Percentiles rank a stretch among this genome's conserved stretches.
These are phyloP conservation scores for Drosophila setifemur DNA, from an alignment of 1,140 invertebrate species.

Conservation along the genomic window DNA sequence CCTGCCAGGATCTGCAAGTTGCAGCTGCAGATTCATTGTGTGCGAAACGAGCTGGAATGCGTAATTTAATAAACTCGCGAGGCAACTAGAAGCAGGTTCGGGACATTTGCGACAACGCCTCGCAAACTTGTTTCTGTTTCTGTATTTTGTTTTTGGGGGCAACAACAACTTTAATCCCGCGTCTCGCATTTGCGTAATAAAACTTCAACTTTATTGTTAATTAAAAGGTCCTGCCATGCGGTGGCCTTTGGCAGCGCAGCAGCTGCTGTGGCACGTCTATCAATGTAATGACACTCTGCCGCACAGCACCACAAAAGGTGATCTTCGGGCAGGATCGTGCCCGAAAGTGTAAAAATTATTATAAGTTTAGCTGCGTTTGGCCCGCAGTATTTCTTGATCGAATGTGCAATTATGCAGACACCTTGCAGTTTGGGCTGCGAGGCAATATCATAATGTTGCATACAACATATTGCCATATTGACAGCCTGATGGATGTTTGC, in stretches of 20 bases:
- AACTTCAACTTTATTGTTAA: conserved; percentile 77
- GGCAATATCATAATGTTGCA: conserved; percentile 1
- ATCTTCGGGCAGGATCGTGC: conserved; percentile 27
- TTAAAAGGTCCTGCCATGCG: conserved; percentile 51
- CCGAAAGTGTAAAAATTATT: conserved; percentile 76
- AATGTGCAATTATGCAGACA: conserved; percentile 62
- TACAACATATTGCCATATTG: conserved; percentile 73
- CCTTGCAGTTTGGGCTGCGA: conserved; percentile 53
- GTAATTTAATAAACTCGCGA: conserved; percentile 68
- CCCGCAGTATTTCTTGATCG: conserved; percentile 47
- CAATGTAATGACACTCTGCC: conserved; percentile 65
- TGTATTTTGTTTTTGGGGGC: no score
- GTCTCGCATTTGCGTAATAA: conserved; percentile 55
- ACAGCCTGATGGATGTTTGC: conserved; percentile 70
- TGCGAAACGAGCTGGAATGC: conserved; percentile 70
- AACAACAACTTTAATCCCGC: conserved; percentile 45
- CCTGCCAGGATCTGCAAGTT: conserved; percentile 39
- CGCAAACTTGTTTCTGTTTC: no score
- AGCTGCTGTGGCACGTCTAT: conserved; percentile 58
- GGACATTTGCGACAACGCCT: conserved; percentile 56
- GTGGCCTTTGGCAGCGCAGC: conserved; percentile 9
- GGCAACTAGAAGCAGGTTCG: conserved; percentile 33
- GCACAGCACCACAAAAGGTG: no score
- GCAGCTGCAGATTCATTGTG: conserved; percentile 59
- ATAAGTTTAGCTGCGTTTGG: conserved; percentile 67